phyloP scores from a whole-genome alignment of 2,888 invertebrate species.

The Prosapia bicincta region DNA sequence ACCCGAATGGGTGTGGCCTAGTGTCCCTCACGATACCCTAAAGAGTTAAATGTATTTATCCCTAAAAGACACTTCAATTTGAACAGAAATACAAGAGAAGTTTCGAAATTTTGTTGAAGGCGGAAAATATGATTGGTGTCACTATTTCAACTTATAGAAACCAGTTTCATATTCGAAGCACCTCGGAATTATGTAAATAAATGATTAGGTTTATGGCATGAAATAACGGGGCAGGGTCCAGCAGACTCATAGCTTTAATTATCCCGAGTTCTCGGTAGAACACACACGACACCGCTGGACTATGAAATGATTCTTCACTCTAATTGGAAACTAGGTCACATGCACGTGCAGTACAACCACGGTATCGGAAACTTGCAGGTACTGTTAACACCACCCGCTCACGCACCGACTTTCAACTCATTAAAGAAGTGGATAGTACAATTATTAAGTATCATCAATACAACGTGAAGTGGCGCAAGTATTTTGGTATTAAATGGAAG shows the following conservation, averaged over 20 bases:
- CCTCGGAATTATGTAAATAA: too few species aligned
- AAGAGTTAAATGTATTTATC: too few species aligned
- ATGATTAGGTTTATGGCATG: too few species aligned
- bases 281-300: background rate
- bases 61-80: too few species aligned
- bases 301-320: slow-evolving; percentile 2
- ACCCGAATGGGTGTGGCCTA: too few species aligned
- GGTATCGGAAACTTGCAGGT: background rate
- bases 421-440: background rate
- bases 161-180: too few species aligned
- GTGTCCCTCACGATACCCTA: too few species aligned
- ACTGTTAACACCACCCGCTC: background rate
- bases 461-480: background rate
- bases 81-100: too few species aligned
- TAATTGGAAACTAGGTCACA: background rate
- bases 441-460: background rate
- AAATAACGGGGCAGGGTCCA: background rate
- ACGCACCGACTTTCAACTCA: background rate
- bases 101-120: too few species aligned
- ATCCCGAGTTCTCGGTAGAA: background rate
- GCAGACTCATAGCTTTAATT: background rate
- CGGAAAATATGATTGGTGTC: too few species aligned
- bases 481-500: background rate
- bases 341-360: background rate
- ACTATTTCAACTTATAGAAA: too few species aligned